Percentiles rank a stretch among this genome's conserved stretches.
These are phyloP conservation scores for Pavo muticus DNA, from an alignment of 2,113 vertebrate genomes.

Conservation along the genomic window DNA sequence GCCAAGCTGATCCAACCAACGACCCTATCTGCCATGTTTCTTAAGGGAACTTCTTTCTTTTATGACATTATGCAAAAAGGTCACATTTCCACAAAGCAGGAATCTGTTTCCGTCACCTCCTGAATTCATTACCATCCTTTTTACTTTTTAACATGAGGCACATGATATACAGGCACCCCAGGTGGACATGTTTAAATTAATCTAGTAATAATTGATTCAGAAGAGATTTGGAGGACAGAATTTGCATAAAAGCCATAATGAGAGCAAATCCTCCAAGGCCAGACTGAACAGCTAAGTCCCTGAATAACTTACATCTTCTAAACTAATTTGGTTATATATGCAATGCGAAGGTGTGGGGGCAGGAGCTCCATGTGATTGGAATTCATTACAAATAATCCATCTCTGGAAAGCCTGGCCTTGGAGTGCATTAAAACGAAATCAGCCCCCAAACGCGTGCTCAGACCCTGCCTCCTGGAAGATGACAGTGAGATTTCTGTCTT, in stretches of 20 bases:
- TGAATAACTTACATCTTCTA: slow-evolving; percentile 68
- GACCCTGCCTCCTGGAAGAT: slow-evolving; percentile 4
- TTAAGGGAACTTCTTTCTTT: slow-evolving; percentile 60
- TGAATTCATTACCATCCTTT: slow-evolving; percentile 72
- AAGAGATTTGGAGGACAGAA: slow-evolving; percentile 80
- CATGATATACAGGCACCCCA: slow-evolving; percentile 66
- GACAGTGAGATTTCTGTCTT: not conserved
- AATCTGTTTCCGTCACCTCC: slow-evolving; percentile 71
- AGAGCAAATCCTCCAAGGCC: slow-evolving; percentile 74
- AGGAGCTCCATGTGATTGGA: slow-evolving; percentile 58
- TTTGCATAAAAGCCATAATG: slow-evolving; percentile 82
- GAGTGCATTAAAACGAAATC: slow-evolving; percentile 39
- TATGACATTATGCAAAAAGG: slow-evolving; percentile 69
- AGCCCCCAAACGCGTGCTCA: not conserved
- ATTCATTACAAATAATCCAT: slow-evolving; percentile 71
- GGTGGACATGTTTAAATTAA: slow-evolving; percentile 79
- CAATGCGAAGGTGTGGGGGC: slow-evolving; percentile 58
- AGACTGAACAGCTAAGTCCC: slow-evolving; percentile 68
- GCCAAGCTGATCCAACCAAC: slow-evolving; percentile 31
- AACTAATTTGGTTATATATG: slow-evolving; percentile 71
- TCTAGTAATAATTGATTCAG: slow-evolving; percentile 84
- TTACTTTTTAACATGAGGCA: slow-evolving; percentile 74
- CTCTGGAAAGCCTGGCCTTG: slow-evolving; percentile 18
- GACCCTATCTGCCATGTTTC: slow-evolving; percentile 64
- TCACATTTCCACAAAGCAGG: slow-evolving; percentile 73